Percentiles rank a stretch among this genome's conserved stretches.
These are phyloP conservation scores for Dicerorhinus sumatrensis DNA, from an alignment of 2,113 vertebrate genomes.

Conservation along the genomic window DNA sequence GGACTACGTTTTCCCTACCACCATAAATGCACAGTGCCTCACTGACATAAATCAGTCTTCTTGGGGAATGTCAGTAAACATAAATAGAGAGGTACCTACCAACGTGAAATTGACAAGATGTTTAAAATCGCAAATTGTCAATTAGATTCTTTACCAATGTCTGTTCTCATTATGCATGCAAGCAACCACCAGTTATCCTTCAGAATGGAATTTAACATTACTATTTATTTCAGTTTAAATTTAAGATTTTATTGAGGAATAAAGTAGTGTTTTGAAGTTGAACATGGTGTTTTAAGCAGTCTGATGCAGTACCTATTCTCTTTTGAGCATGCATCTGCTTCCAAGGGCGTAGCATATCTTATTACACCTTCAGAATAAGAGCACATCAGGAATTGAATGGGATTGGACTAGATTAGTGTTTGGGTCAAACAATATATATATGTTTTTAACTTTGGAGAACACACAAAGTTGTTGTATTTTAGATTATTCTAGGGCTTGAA, in stretches of 20 bases:
- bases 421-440: neutral
- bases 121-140: neutral
- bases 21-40: neutral
- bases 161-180: neutral
- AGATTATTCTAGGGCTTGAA: neutral
- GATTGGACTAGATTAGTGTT: neutral
- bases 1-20: neutral
- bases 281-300: neutral
- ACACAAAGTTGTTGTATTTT: neutral
- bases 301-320: neutral
- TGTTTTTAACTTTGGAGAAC: slow-evolving; percentile 22
- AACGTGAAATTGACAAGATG: neutral
- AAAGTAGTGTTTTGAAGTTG: neutral
- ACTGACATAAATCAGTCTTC: neutral
- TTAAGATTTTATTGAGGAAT: neutral
- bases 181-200: neutral
- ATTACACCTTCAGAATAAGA: neutral
- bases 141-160: neutral
- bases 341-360: neutral
- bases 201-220: neutral
- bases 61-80: neutral
- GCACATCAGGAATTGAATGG: neutral
- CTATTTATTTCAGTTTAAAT: neutral
- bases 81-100: neutral
- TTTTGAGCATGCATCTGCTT: neutral